Percentiles rank a stretch among this genome's conserved stretches.
phyloP scores from a whole-genome alignment of 2,888 invertebrate genomes.

The Tachina fera region DNA sequence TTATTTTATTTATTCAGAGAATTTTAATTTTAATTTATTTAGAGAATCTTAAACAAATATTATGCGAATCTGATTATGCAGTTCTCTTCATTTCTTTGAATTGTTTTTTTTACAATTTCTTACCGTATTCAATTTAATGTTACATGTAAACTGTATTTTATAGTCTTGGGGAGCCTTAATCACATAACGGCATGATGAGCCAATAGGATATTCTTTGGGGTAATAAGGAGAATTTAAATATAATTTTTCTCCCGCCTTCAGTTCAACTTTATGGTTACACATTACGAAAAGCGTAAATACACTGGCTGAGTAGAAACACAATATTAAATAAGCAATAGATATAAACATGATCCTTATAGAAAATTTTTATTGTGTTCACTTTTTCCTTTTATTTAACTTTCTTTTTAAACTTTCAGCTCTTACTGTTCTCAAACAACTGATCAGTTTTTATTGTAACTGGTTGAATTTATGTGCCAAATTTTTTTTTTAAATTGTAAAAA shows the following conservation, averaged over 20 bases:
- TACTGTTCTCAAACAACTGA: slow-evolving; percentile 51
- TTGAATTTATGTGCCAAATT: slow-evolving; percentile 18
- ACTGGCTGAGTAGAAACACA: background rate
- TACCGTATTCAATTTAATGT: slow-evolving; percentile 79
- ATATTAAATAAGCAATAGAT: slow-evolving; percentile 22
- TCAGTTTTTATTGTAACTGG: background rate
- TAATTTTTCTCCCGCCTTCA: slow-evolving; percentile 77
- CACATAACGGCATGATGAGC: slow-evolving; percentile 80
- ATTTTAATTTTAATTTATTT: too few species aligned
- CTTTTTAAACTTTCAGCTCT: slow-evolving; percentile 61
- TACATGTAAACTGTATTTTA: slow-evolving; percentile 78
- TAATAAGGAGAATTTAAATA: slow-evolving; percentile 81
- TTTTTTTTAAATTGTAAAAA: background rate
- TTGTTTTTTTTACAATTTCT: slow-evolving; percentile 47
- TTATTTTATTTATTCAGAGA: too few species aligned
- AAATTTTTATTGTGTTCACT: too few species aligned
- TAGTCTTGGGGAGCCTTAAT: slow-evolving; percentile 79
- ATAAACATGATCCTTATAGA: slow-evolving; percentile 9
- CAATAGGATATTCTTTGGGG: slow-evolving; percentile 78
- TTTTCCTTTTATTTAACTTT: slow-evolving; percentile 3
- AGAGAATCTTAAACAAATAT: too few species aligned
- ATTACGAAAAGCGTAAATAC: slow-evolving; percentile 74
- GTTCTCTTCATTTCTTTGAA: background rate
- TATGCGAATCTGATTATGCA: background rate
- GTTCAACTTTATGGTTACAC: slow-evolving; percentile 79